Evolutionary conservation across 1,140 invertebrate species (phyloP).

Genomic region (Thrips palmi): DNA sequence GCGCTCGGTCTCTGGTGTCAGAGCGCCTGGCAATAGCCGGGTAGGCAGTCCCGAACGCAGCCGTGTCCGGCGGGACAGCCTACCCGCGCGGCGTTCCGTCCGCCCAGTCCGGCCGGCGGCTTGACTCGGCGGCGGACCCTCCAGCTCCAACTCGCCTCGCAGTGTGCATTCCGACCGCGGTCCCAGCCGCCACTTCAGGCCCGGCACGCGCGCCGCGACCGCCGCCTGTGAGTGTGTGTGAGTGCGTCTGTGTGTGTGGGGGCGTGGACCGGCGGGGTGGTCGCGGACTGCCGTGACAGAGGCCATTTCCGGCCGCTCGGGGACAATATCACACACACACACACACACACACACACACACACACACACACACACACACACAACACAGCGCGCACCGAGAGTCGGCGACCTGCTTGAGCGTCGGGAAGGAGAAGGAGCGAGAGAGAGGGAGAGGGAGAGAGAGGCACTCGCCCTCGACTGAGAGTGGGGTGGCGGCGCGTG

Average conservation of each 20-base stretch:
- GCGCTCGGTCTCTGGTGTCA: too few relatives aligned
- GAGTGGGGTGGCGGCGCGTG: too few relatives aligned
- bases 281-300: too few relatives aligned
- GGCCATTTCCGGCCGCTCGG: not conserved
- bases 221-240: not conserved
- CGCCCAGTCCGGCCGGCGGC: not conserved
- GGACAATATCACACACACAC: conserved; percentile 1
- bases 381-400: not conserved
- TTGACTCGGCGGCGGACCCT: not conserved
- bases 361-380: conserved; percentile 5
- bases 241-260: too few relatives aligned
- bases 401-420: not conserved
- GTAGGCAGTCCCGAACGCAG: too few relatives aligned
- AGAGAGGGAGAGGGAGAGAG: conserved; percentile 8
- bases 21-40: too few relatives aligned
- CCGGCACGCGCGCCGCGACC: conserved; percentile 1
- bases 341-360: conserved; percentile 1
- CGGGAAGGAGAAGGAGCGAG: conserved; percentile 2
- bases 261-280: too few relatives aligned
- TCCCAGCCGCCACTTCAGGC: not conserved
- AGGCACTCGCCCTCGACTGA: too few relatives aligned
- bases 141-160: too few relatives aligned
- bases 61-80: too few relatives aligned
- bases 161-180: too few relatives aligned
- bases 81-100: too few relatives aligned